Conservation (phyloP, 1,140 invertebrate genomes). For the Drosophila azteca region DNA sequence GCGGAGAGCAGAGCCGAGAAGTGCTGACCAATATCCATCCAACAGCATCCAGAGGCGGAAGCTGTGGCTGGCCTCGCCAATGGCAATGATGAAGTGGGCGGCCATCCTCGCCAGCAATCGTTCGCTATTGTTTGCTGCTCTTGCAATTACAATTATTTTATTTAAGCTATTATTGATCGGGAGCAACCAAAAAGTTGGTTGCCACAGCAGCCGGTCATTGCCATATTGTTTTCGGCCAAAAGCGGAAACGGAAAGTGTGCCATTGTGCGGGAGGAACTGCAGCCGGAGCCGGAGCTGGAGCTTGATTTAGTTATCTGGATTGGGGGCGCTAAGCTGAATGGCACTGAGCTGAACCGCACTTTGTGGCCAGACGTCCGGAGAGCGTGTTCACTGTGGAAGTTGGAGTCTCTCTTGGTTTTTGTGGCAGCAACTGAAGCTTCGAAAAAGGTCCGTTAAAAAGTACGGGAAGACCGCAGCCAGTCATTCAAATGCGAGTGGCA, state of each 20-base stretch:
- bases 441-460: conserved; percentile 33
- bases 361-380: conserved; percentile 59
- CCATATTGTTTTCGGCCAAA: conserved; percentile 57
- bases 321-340: conserved; percentile 12
- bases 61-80: conserved; percentile 88
- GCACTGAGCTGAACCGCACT: conserved; percentile 9
- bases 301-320: conserved; percentile 66
- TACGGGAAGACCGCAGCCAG: conserved; percentile 52
- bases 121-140: conserved; percentile 60
- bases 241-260: conserved; percentile 75
- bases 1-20: conserved; percentile 84
- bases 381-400: conserved; percentile 45
- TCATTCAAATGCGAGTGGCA: conserved; percentile 43
- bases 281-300: conserved; percentile 23
- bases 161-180: conserved; percentile 58
- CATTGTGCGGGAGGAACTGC: conserved; percentile 58
- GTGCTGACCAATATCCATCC: conserved; percentile 84
- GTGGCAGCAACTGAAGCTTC: conserved; percentile 30
- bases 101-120: conserved; percentile 2
- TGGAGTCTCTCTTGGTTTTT: conserved; percentile 51
- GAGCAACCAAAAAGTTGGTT: conserved; percentile 38
- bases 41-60: conserved; percentile 86
- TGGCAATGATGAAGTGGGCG: conserved; percentile 70
- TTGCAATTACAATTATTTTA: conserved; percentile 77
- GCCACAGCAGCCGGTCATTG: conserved; percentile 14